Base-by-base conservation (phyloP, 2,113 vertebrate genomes). In the Lampris megalopsis region DNA sequence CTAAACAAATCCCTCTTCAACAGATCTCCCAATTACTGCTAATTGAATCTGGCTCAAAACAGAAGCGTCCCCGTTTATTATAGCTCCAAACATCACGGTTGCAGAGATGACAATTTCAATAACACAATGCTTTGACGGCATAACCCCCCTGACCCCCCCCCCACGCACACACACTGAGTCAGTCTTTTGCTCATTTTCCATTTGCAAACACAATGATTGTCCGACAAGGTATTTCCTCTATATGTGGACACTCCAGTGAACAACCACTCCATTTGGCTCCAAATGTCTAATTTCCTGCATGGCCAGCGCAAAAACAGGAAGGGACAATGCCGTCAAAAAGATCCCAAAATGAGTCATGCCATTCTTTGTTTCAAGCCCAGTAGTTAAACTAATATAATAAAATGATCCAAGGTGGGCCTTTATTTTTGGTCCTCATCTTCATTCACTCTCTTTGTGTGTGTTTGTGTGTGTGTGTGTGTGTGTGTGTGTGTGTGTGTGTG, bases 321-420 rank as follows among this genome's bases (percentile, higher is more conserved):
- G 70, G 68, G 69, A 85, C 77, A 78, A 80, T 87, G 82, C 68
- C 81, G 86, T 88, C 77, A 81, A 66, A 82, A 79, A 82, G 42
- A 71, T 83, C 91, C 77, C 83, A 36, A 45, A 81, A 5, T 67
- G 86, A 86, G 66, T 81, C 80, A 43, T 86, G 58, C 60, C 70
- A 63, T 85, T 48, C 71, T 83, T 89, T 81, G 77, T 86, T 83
- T 78, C 75, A 71, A 81, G 86, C 59, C 84, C 72, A 4, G 47
- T 62, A 88, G 84, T 83, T 69, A 82, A 88, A 78, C 78, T 80
- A 72, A 89, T 81, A 81, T 45, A 78, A 65, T 83, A 71, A 82
- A 88, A 85, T 13, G 41, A 80, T 76, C 60, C 7, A 57, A 76
- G 74, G 79, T 49, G 10, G 83, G 58, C 38, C 45, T 75, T 66